phyloP scores from a whole-genome alignment of 2,113 vertebrate species.

The Lepisosteus osseus region DNA sequence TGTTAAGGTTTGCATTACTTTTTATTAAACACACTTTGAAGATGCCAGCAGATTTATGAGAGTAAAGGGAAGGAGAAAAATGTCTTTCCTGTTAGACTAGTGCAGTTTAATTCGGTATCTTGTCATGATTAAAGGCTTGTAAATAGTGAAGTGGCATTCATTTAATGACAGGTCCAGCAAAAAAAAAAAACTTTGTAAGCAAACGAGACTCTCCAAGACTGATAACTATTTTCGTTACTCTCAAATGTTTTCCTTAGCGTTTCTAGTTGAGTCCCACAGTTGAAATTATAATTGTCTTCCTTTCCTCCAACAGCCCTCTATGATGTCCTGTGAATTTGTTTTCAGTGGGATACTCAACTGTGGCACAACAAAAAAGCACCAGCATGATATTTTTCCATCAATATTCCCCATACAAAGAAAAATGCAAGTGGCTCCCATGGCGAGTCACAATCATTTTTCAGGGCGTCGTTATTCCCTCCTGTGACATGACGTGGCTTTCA shows the following conservation, averaged over 20 bases:
- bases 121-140: not conserved
- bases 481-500: conserved; percentile 46
- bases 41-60: too few relatives aligned
- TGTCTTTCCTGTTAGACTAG: not conserved
- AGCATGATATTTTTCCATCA: conserved; percentile 21
- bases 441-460: conserved; percentile 41
- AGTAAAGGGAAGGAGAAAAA: too few relatives aligned
- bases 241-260: not conserved
- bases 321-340: conserved; percentile 9
- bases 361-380: conserved; percentile 6
- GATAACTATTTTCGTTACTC: not conserved
- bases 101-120: not conserved
- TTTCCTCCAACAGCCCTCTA: not conserved
- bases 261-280: not conserved
- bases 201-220: not conserved
- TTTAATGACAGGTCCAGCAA: not conserved
- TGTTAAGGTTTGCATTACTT: too few relatives aligned
- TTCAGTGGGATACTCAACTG: conserved; percentile 13
- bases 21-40: too few relatives aligned
- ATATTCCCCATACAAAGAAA: conserved; percentile 16
- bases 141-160: not conserved
- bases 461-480: conserved; percentile 40
- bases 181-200: not conserved
- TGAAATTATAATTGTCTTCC: not conserved
- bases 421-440: conserved; percentile 35